phyloP scores from a whole-genome alignment of 1,140 invertebrate species.

The Vollenhovia emeryi region DNA sequence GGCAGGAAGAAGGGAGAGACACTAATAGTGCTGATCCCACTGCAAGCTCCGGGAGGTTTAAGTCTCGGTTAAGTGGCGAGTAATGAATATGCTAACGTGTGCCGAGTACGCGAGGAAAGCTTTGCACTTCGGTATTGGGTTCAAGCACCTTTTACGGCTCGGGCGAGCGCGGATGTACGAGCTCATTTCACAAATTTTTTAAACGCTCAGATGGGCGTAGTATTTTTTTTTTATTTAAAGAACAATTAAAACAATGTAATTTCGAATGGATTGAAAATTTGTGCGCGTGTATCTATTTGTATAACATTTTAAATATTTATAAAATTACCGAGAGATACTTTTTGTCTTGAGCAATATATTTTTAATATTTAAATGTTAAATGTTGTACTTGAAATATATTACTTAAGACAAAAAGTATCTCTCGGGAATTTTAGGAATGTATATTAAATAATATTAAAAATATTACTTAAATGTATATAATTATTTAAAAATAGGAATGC shows the following conservation, averaged over 20 bases:
- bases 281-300: no score
- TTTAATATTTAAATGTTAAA: background rate
- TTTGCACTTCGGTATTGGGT: constrained; percentile 77
- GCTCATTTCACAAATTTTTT: constrained; percentile 47
- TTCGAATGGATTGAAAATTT: no score
- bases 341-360: no score
- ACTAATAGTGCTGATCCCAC: constrained; percentile 80
- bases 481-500: background rate
- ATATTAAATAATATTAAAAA: background rate
- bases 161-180: background rate
- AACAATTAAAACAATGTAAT: no score
- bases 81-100: constrained; percentile 82
- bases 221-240: no score
- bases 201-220: background rate
- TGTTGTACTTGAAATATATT: no score
- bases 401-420: no score
- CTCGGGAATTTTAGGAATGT: no score
- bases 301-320: background rate
- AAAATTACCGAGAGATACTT: background rate
- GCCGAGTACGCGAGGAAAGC: constrained; percentile 77
- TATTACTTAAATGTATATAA: background rate
- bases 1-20: constrained; percentile 58
- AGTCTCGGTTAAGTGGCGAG: constrained; percentile 76
- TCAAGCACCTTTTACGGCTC: constrained; percentile 70
- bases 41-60: constrained; percentile 69